Conservation (phyloP, 2,113 vertebrate genomes). For the Porphyrio hochstetteri region DNA sequence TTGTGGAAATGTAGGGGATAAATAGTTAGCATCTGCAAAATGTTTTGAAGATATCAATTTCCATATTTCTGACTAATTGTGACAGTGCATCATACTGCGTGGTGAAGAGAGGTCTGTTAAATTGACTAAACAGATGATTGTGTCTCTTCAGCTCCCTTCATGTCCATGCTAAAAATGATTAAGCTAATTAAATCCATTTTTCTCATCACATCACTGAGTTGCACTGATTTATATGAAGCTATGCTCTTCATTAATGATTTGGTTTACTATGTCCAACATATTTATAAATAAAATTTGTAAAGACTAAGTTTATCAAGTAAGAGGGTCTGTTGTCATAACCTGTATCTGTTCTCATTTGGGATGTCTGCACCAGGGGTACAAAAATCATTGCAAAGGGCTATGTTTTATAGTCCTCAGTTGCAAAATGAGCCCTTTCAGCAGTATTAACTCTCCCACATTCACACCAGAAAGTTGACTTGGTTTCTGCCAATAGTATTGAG, state of each 20-base stretch:
- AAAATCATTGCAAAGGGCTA: background rate
- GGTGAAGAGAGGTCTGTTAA: background rate
- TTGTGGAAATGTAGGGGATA: background rate
- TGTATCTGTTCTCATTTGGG: background rate
- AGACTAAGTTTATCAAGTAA: background rate
- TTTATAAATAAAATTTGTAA: background rate
- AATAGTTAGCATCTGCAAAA: background rate
- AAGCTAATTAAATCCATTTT: background rate
- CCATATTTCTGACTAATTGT: background rate
- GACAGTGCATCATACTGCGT: background rate
- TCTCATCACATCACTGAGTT: background rate
- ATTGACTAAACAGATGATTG: background rate
- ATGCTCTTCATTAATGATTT: background rate
- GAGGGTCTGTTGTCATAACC: background rate
- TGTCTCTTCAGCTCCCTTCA: background rate
- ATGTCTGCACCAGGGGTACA: background rate
- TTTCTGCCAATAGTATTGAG: background rate
- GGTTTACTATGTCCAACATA: background rate
- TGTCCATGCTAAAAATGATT: background rate
- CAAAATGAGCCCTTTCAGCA: background rate
- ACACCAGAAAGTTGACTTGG: constrained; percentile 18
- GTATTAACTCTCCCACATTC: background rate
- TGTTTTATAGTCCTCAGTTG: background rate
- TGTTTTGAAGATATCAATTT: background rate
- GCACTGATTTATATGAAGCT: background rate